Base-by-base conservation (phyloP, 2,888 invertebrate genomes). In the Allolobophora icterica region DNA sequence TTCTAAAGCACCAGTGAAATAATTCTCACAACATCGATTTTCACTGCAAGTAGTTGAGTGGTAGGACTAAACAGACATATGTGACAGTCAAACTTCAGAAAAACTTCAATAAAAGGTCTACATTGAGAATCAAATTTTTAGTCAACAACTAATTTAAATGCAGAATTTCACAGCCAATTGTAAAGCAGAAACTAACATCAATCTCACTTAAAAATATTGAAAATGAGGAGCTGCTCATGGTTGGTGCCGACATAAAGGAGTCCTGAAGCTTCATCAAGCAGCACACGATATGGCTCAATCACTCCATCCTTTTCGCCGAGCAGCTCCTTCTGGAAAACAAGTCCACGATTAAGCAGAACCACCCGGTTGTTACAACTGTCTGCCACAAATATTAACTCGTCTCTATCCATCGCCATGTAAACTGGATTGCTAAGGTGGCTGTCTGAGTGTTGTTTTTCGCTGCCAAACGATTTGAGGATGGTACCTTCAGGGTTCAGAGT, bases 381-480 rank as follows among this genome's bases (percentile, higher is more conserved):
- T 35, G 87, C 87, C 35, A 87, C 87, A 15, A 87, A 38, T 38
- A 87, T 35, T 8, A 34, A 17, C 35, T 38, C 87, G 38, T 87
- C 87, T 87, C 38, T 34, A 87, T 87, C 87, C 87, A 87, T 33
- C 4, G 87, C 38, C 34, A 87, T 34, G 87, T 87, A 87, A 34
- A 87, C 87, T 34, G 87, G 87, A 87, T 87, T 17, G 2, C 2
- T 6, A 87, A 87, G 87, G n/a, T n/a, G 71, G n/a, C 71, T 71
- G n/a, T 71, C 71, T n/a, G 71, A 71, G 71, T 2, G n/a, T n/a
- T 71, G 71, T 71, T 17, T 71, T n/a, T 71, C n/a, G 15, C 35
- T 35, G 34, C 87, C 34, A 38, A 34, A 34, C 8, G 35, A 87
- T 87, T 17, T 87, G 19, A 87, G 35, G 19, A 87, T 34, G 21